Conservation (phyloP, 2,797 vertebrate genomes). For the Fratercula arctica region DNA sequence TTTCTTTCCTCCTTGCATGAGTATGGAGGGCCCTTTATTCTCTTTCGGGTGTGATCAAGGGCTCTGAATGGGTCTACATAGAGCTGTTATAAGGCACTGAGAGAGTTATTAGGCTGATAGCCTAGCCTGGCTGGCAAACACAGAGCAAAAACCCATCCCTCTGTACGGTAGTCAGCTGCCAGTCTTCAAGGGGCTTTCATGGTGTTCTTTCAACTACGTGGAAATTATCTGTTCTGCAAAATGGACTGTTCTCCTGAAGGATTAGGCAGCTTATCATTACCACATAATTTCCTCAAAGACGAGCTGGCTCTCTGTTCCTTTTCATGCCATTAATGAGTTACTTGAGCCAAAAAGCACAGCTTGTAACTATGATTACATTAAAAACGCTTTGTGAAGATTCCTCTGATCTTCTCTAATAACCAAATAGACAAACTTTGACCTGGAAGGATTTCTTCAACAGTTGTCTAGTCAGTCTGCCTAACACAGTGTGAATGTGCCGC, state of each 20-base stretch:
- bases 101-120: conserved; percentile 52
- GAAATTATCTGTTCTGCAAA: conserved; percentile 47
- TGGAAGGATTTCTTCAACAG: not conserved
- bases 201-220: conserved; percentile 27
- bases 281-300: conserved; percentile 53
- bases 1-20: conserved; percentile 1
- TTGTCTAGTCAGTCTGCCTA: not conserved
- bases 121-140: conserved; percentile 40
- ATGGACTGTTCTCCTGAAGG: conserved; percentile 21
- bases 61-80: not conserved
- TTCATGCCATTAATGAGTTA: conserved; percentile 52
- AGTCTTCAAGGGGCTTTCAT: conserved; percentile 44
- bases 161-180: conserved; percentile 12
- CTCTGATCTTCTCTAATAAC: not conserved
- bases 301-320: conserved; percentile 10
- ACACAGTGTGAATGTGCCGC: not conserved
- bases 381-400: conserved; percentile 15
- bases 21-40: conserved; percentile 2
- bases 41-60: conserved; percentile 28
- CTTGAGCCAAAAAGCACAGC: conserved; percentile 43
- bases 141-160: not conserved
- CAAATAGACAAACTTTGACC: conserved; percentile 24
- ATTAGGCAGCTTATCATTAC: conserved; percentile 47
- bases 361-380: conserved; percentile 9
- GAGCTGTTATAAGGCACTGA: not conserved